A percentile compares a stretch with the other conserved stretches of the same genome.
Evolutionary conservation across 1,140 invertebrate species (phyloP).

Genomic region (Ooceraea biroi): DNA sequence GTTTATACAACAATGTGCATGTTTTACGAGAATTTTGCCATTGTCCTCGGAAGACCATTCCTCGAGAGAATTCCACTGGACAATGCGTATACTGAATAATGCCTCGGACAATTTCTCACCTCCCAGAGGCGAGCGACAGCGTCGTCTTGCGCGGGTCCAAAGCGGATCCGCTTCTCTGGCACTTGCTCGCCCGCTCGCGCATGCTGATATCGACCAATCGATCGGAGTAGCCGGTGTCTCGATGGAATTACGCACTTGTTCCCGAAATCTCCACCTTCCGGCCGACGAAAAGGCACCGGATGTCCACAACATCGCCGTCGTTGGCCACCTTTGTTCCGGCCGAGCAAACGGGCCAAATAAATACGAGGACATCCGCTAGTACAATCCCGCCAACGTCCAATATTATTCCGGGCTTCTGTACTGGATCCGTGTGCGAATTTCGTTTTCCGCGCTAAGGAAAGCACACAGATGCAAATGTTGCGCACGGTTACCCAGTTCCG

Average conservation of each 20-base stretch:
- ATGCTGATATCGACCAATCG: conserved; percentile 43
- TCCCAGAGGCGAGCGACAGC: conserved; percentile 37
- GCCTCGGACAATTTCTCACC: conserved; percentile 61
- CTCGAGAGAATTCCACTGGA: conserved; percentile 66
- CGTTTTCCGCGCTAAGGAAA: conserved; percentile 11
- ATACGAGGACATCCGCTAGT: conserved; percentile 9
- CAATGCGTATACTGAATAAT: conserved; percentile 72
- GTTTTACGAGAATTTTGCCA: conserved; percentile 49
- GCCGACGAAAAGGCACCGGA: neutral
- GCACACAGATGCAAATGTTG: conserved; percentile 35
- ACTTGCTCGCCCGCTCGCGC: conserved; percentile 15
- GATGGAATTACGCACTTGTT: conserved; percentile 61
- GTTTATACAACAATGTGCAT: neutral
- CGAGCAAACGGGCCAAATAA: conserved; percentile 24
- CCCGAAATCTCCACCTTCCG: neutral
- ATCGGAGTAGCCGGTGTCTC: conserved; percentile 51
- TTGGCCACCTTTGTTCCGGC: neutral
- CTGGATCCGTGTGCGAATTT: neutral
- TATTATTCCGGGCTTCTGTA: conserved; percentile 27
- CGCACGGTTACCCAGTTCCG: neutral
- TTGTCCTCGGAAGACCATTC: conserved; percentile 38
- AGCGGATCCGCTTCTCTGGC: conserved; percentile 37
- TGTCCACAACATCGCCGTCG: neutral
- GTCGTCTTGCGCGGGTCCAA: conserved; percentile 19
- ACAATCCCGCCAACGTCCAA: conserved; percentile 6